Base-by-base conservation (phyloP, 2,113 vertebrate species). In the Heterochromis multidens region DNA sequence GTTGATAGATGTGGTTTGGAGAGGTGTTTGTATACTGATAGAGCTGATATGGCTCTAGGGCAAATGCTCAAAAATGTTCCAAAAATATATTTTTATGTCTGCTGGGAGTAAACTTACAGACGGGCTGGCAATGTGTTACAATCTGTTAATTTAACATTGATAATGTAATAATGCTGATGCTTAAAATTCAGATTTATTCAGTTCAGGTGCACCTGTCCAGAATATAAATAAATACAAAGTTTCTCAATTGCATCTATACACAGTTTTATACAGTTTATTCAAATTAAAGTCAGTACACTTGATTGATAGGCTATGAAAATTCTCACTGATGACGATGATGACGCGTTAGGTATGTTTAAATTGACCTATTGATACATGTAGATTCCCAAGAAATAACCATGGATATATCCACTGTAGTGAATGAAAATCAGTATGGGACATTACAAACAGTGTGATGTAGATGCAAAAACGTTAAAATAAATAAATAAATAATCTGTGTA, bases 1-100 rank as follows among this genome's bases (percentile, higher is more conserved):
- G 78, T 78, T 88, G 87, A 88, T 85, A 86, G 87, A 89, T 85
- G 89, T 80, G 85, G 83, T 92, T 87, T 84, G 86, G 83, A 93
- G 90, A 88, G 67, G 86, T 84, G 92, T 93, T 91, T 94, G 89
- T 88, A 60, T 81, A 31, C 88, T 90, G 90, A 93, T 92, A 23
- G 81, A 90, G 87, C 86, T 31, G 89, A 93, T 94, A 87, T 60
- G 56, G 82, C 90, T 93, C 84, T 21, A 72, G 91, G 88, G 91
- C 63, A 87, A 92, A 87, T 72, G 61, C 82, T 82, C 46, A 58
- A 43, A 84, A 82, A 37, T 58, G 21, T 46, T 85, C 72, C 61
- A 82, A 90, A 90, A 88, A 88, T 82, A 91, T 23, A 86, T 27
- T 83, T 74, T 81, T 23, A 77, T 46, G 16, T 62, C 56, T 74